Conservation (phyloP, 1,140 invertebrate genomes). For the Caenorhabditis brenneri region DNA sequence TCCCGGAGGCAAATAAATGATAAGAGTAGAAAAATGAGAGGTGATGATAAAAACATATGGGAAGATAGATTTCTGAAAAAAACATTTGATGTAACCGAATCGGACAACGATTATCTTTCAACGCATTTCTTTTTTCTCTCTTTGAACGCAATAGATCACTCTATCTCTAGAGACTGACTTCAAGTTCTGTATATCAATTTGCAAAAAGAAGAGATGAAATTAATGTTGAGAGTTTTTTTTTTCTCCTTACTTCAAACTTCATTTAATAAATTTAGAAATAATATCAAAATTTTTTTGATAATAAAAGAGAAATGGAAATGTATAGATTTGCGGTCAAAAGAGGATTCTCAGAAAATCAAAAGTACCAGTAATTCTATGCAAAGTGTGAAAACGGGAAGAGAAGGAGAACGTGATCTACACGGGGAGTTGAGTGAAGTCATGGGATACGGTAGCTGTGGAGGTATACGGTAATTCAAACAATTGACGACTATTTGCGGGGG, state of each 20-base stretch:
- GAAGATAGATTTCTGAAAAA: background rate
- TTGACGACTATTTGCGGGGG: constrained; percentile 11
- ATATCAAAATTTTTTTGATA: no score
- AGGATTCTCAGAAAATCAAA: background rate
- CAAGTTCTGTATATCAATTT: no score
- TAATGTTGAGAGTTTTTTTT: no score
- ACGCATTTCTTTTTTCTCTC: no score
- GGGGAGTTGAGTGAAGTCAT: background rate
- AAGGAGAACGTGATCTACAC: constrained; percentile 28
- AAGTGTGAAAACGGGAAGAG: background rate
- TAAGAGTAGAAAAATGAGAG: background rate
- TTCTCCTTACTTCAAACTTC: no score
- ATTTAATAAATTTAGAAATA: no score
- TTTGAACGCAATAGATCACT: no score
- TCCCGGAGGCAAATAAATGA: constrained; percentile 20
- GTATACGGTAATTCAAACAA: background rate
- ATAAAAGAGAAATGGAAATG: background rate
- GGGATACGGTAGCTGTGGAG: background rate
- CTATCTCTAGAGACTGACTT: no score
- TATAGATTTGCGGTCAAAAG: background rate
- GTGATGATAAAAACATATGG: constrained; percentile 23
- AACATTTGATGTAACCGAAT: no score
- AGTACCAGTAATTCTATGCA: background rate
- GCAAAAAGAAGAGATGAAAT: no score
- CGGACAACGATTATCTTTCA: no score